These are phyloP conservation scores for Barnardius zonarius DNA, from an alignment of 2,113 vertebrate species.

Conservation along the genomic window DNA sequence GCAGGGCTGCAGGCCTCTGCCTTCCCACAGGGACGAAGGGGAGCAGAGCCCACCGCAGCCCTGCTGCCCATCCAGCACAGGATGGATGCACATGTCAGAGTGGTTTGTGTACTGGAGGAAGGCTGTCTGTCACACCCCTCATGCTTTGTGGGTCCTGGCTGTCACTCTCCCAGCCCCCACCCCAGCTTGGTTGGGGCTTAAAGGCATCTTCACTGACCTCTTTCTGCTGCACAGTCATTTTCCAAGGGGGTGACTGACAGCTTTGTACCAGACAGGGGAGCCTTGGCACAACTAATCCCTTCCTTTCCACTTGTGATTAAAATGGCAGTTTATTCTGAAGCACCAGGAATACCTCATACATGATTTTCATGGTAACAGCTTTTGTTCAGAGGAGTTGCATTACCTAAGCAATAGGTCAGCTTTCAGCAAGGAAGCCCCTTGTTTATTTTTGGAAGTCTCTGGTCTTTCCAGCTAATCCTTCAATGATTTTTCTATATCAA, in stretches of 20 bases:
- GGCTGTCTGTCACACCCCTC: background rate
- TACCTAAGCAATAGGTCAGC: background rate
- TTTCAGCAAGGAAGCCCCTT: background rate
- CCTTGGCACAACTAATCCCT: background rate
- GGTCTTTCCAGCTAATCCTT: background rate
- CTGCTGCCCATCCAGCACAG: background rate
- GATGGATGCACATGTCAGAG: fast-evolving
- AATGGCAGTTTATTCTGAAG: background rate
- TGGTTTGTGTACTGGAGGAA: fast-evolving
- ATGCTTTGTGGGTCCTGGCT: background rate
- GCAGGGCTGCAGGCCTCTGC: background rate
- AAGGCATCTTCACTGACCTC: background rate
- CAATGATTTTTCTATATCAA: background rate
- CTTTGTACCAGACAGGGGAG: background rate
- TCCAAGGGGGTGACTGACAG: background rate
- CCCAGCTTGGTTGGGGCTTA: background rate
- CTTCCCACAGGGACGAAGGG: fast-evolving
- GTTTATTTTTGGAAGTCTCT: background rate
- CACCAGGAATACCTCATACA: background rate
- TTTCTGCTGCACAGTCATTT: background rate
- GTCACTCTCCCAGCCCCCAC: background rate
- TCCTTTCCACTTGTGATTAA: background rate
- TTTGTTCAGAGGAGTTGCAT: background rate
- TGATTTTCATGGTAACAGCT: background rate
- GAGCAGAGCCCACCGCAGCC: background rate